Evolutionary conservation across 2,797 vertebrate genomes (phyloP).

Genomic region (Glyptemys insculpta): DNA sequence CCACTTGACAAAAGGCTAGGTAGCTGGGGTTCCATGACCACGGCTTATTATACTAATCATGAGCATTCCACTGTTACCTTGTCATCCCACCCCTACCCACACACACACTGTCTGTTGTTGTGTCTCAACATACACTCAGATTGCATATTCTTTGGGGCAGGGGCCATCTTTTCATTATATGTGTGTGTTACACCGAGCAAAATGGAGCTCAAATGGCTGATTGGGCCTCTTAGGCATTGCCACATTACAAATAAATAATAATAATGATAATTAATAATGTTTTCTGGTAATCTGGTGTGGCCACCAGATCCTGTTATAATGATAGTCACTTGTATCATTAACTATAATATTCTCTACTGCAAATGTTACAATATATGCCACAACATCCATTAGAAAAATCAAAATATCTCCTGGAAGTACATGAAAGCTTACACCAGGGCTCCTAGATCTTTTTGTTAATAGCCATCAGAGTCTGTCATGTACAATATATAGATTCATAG

Average conservation of each 20-base stretch:
- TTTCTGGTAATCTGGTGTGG: conserved; percentile 6
- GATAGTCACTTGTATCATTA: not conserved
- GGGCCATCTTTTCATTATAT: not conserved
- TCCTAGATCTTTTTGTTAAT: conserved; percentile 4
- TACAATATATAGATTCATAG: not conserved
- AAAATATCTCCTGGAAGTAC: not conserved
- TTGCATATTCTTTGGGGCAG: not conserved
- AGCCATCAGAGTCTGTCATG: not conserved
- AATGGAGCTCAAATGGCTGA: not conserved
- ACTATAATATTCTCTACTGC: not conserved
- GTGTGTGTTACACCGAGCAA: rapidly evolving
- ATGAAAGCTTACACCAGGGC: not conserved
- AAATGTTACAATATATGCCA: not conserved
- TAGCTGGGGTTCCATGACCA: not conserved
- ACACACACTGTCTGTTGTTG: not conserved
- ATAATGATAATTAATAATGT: not conserved
- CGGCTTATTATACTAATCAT: not conserved
- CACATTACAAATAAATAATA: not conserved
- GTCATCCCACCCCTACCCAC: not conserved
- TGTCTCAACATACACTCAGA: not conserved
- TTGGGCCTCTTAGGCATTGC: not conserved
- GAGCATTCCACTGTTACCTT: not conserved
- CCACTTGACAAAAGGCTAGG: not conserved
- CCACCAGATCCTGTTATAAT: not conserved
- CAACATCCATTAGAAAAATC: not conserved